These are phyloP conservation scores for Fregetta grallaria DNA, from an alignment of 2,113 vertebrate species.

Conservation along the genomic window DNA sequence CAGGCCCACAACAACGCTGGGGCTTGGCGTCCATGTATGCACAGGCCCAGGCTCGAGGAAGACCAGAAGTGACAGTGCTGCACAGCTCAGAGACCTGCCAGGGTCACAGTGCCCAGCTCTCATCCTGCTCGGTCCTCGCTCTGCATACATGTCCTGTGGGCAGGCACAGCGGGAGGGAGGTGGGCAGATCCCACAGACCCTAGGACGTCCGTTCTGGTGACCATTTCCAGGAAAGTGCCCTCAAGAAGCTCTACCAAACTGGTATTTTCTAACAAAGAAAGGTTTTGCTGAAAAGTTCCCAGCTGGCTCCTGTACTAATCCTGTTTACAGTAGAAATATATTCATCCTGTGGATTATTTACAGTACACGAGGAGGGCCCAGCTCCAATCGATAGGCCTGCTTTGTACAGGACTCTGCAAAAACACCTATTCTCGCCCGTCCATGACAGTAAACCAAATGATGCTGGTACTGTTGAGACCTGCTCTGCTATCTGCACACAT, in stretches of 20 bases:
- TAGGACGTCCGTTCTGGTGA: background rate
- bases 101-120: background rate
- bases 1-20: rapidly evolving
- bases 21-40: background rate
- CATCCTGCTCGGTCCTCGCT: rapidly evolving
- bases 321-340: background rate
- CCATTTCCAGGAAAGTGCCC: background rate
- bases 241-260: background rate
- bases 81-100: rapidly evolving
- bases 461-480: background rate
- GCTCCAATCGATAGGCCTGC: background rate
- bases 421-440: background rate
- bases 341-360: background rate
- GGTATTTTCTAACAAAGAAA: background rate
- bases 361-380: background rate
- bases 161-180: rapidly evolving
- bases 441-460: background rate
- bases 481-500: background rate
- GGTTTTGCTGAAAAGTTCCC: background rate
- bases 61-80: background rate
- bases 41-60: background rate
- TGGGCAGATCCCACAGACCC: background rate
- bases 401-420: background rate
- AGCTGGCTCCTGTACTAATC: background rate
- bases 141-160: background rate